Percentiles rank a stretch among this genome's conserved stretches.
phyloP scores from a whole-genome alignment of 1,140 invertebrate genomes.

The Pygmarrhopalites habei region DNA sequence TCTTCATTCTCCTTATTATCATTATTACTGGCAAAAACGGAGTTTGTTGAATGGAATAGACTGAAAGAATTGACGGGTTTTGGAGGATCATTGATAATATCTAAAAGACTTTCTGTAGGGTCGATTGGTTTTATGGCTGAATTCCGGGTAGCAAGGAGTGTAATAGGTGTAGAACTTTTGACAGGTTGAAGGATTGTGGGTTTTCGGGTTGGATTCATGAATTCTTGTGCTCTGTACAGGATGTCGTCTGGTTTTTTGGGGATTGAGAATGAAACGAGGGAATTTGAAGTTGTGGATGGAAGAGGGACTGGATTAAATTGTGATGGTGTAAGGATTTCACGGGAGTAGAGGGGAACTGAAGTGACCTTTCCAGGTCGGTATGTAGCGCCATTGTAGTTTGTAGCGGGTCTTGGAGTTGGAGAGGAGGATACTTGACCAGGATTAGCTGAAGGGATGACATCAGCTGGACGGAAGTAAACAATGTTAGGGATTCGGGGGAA shows the following conservation, averaged over 20 bases:
- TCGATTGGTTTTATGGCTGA: slow-evolving; percentile 28
- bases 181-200: slow-evolving; percentile 26
- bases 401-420: not conserved
- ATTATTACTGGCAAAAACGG: not conserved
- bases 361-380: slow-evolving; percentile 22
- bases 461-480: slow-evolving; percentile 25
- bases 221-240: slow-evolving; percentile 3
- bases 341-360: slow-evolving; percentile 24
- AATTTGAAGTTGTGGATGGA: not conserved
- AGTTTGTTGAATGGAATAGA: slow-evolving; percentile 13
- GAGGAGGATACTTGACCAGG: not conserved
- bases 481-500: slow-evolving; percentile 24
- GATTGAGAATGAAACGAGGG: not conserved
- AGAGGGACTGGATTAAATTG: slow-evolving; percentile 27
- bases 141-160: slow-evolving; percentile 20
- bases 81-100: slow-evolving; percentile 17
- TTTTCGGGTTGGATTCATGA: not conserved
- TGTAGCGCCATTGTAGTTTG: not conserved
- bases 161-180: slow-evolving; percentile 22
- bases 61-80: slow-evolving; percentile 26
- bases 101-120: slow-evolving; percentile 10
- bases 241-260: slow-evolving; percentile 7
- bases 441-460: slow-evolving; percentile 11
- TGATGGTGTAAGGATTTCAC: slow-evolving; percentile 14
- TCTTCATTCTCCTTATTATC: not conserved